Evolutionary conservation across 2,113 vertebrate species (phyloP).

Genomic region (Chloropsis cyanopogon): DNA sequence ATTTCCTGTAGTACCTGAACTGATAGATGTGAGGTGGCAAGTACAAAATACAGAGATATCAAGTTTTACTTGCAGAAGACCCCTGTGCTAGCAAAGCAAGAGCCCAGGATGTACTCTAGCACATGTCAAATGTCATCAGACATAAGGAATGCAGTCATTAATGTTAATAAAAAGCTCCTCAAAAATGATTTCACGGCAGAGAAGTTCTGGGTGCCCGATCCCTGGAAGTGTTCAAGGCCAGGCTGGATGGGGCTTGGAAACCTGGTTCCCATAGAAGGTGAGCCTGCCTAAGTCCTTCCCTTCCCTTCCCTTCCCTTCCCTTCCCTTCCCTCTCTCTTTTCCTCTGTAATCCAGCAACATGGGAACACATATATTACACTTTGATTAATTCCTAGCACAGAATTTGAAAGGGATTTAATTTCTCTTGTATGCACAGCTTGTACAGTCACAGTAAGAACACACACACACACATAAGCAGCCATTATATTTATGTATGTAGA

Average conservation of each 20-base stretch:
- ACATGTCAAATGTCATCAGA: neutral
- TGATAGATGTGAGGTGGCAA: neutral
- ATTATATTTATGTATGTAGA: neutral
- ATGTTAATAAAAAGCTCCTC: neutral
- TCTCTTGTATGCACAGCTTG: neutral
- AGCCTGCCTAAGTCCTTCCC: neutral
- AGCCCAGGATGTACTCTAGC: neutral
- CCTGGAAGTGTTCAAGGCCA: neutral
- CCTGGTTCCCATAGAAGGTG: neutral
- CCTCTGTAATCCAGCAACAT: neutral
- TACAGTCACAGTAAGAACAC: neutral
- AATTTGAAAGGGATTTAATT: neutral
- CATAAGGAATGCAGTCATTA: neutral
- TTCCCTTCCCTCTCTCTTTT: too few species aligned
- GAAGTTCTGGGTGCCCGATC: neutral
- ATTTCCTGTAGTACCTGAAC: neutral
- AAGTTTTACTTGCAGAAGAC: neutral
- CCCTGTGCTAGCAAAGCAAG: neutral
- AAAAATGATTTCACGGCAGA: neutral
- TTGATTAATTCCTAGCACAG: neutral
- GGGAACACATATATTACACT: neutral
- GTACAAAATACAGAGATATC: fast-evolving
- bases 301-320: too few species aligned
- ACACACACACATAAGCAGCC: neutral
- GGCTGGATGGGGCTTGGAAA: neutral